These are phyloP conservation scores for Anarhynchus alexandrinus DNA, from an alignment of 2,113 vertebrate species.

Conservation along the genomic window DNA sequence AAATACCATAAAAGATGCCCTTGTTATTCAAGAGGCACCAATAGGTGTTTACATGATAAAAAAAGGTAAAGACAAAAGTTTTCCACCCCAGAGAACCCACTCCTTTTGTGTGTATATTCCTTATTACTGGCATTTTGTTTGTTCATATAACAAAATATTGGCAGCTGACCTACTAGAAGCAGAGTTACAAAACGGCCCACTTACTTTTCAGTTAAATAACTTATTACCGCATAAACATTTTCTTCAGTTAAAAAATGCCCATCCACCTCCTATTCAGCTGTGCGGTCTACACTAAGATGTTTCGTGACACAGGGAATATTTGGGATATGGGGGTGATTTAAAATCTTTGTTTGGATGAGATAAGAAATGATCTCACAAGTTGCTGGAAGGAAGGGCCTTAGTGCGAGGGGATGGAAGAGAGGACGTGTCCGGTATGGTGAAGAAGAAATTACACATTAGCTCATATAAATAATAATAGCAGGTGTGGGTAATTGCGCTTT, in stretches of 20 bases:
- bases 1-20: background rate
- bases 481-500: constrained; percentile 44
- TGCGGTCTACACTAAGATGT: background rate
- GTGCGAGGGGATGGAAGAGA: background rate
- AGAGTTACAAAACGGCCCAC: background rate
- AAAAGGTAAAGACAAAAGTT: background rate
- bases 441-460: constrained; percentile 31
- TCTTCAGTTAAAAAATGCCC: background rate
- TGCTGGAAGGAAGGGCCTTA: background rate
- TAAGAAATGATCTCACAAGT: background rate
- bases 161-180: background rate
- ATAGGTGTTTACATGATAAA: background rate
- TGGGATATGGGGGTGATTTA: background rate
- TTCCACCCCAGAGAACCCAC: background rate
- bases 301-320: background rate
- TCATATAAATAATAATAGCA: constrained; percentile 57
- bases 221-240: background rate
- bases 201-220: background rate
- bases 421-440: constrained; percentile 29
- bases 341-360: background rate
- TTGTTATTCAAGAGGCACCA: background rate
- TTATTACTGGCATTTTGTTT: background rate
- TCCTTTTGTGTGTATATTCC: background rate
- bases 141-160: background rate
- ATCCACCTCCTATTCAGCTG: background rate